Conservation (phyloP, 1,140 invertebrate genomes). For the Platorchestia sp. region DNA sequence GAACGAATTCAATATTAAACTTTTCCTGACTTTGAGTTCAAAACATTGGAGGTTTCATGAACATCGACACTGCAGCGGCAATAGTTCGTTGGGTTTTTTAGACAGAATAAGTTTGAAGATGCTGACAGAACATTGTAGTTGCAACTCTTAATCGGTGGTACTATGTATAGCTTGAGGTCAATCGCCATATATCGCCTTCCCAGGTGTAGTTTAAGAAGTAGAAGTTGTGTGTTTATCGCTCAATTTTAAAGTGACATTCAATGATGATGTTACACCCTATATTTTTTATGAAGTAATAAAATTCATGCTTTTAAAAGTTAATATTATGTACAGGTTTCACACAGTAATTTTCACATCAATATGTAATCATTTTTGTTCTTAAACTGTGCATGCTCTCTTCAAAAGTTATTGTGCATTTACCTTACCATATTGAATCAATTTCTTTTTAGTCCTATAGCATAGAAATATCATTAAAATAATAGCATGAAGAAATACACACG, state of each 20-base stretch:
- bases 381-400: background rate
- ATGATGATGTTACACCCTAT: no score
- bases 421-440: background rate
- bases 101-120: background rate
- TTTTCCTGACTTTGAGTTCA: background rate
- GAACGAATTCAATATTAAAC: background rate
- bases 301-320: no score
- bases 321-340: no score
- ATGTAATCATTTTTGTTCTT: no score
- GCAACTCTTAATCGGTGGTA: no score
- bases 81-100: background rate
- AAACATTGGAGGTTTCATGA: background rate
- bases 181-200: no score
- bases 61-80: background rate
- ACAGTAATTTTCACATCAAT: no score
- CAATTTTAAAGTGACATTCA: no score
- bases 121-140: background rate
- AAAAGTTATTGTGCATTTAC: background rate
- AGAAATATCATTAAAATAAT: background rate
- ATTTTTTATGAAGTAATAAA: no score
- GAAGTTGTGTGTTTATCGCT: no score
- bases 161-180: no score
- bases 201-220: no score
- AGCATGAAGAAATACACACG: background rate
- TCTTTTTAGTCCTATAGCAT: background rate